These are phyloP conservation scores for Thaumatotibia leucotreta DNA, from an alignment of 1,140 invertebrate genomes.

Conservation along the genomic window DNA sequence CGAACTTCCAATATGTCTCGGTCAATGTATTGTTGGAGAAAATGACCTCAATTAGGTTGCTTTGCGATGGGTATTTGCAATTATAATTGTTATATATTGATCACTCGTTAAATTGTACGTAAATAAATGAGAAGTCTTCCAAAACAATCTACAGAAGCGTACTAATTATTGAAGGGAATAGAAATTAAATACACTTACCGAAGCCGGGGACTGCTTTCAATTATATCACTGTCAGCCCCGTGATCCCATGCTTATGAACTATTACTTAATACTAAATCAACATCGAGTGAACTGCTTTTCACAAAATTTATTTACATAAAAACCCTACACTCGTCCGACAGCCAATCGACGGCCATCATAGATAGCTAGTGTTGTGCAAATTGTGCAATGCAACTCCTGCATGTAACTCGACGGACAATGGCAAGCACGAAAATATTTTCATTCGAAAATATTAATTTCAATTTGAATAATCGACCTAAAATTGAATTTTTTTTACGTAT, in stretches of 20 bases:
- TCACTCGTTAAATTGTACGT: neutral
- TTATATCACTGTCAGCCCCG: conserved; percentile 35
- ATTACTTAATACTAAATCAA: conserved; percentile 17
- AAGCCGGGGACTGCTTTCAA: conserved; percentile 11
- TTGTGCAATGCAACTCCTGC: neutral
- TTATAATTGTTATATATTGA: conserved; percentile 3
- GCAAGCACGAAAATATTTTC: neutral
- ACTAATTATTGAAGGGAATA: neutral
- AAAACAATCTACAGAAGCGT: conserved; percentile 15
- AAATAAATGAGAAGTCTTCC: conserved; percentile 10
- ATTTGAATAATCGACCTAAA: neutral
- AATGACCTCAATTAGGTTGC: neutral
- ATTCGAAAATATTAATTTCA: neutral
- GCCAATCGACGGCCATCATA: conserved; percentile 30
- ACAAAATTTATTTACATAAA: conserved; percentile 48
- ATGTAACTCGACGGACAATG: neutral
- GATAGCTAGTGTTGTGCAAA: conserved; percentile 5
- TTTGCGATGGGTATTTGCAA: neutral
- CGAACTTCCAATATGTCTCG: conserved; percentile 18
- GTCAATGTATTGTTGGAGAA: conserved; percentile 10
- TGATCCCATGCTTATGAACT: conserved; percentile 41
- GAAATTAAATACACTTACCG: conserved; percentile 12
- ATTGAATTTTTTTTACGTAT: neutral
- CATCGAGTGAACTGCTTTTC: conserved; percentile 34
- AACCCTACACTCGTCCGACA: conserved; percentile 50